Conservation (phyloP, 2,113 vertebrate genomes). For the Archocentrus centrarchus region DNA sequence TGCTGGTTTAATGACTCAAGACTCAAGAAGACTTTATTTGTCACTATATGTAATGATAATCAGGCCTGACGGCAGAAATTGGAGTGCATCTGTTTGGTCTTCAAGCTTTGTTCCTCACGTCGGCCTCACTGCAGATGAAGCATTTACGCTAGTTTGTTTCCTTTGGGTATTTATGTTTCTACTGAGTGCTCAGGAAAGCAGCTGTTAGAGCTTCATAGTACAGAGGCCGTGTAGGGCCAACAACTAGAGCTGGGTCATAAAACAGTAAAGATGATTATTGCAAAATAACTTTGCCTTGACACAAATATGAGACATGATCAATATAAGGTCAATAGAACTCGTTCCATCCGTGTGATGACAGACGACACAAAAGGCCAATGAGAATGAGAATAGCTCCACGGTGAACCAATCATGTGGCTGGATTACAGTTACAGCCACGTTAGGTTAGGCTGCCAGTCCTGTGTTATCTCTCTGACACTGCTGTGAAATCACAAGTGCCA, state of each 20-base stretch:
- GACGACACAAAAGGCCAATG: neutral
- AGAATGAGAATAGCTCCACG: neutral
- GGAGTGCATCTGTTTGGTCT: neutral
- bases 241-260: neutral
- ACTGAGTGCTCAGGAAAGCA: neutral
- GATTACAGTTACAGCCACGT: accelerated
- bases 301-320: neutral
- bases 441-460: neutral
- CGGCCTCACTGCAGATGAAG: neutral
- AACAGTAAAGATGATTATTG: neutral
- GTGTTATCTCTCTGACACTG: neutral
- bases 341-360: neutral
- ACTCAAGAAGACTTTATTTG: too few relatives aligned
- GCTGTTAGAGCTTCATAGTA: conserved; percentile 17
- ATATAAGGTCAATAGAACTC: neutral
- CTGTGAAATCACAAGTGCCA: neutral
- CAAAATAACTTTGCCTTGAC: accelerated
- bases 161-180: neutral
- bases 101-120: neutral
- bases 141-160: neutral
- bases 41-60: too few relatives aligned
- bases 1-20: neutral
- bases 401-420: neutral
- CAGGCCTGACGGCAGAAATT: neutral
- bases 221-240: neutral